Conservation (phyloP, 2,888 invertebrate species). For the Vannuccia rotundouncinata region DNA sequence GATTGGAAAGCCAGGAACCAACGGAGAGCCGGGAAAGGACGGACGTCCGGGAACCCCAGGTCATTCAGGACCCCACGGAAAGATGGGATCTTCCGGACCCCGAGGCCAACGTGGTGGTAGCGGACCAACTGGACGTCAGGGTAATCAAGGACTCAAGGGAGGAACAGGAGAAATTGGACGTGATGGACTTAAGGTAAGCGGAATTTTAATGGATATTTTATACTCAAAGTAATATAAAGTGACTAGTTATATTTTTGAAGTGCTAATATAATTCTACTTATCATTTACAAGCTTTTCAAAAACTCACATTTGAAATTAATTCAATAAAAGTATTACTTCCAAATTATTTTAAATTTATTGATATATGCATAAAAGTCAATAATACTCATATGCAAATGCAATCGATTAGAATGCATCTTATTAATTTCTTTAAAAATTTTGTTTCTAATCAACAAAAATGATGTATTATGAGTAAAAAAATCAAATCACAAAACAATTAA, state of each 20-base stretch:
- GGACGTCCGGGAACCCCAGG: not conserved
- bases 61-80: not conserved
- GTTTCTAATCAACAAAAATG: too few relatives aligned
- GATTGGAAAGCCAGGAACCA: not conserved
- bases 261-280: too few relatives aligned
- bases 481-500: too few relatives aligned
- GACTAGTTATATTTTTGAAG: too few relatives aligned
- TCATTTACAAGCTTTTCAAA: too few relatives aligned
- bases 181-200: not conserved
- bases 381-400: not conserved
- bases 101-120: not conserved
- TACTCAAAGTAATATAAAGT: too few relatives aligned
- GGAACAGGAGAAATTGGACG: not conserved
- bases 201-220: too few relatives aligned
- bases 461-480: too few relatives aligned
- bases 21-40: not conserved
- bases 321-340: too few relatives aligned
- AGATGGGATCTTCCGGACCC: not conserved
- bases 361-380: not conserved
- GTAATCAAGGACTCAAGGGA: not conserved
- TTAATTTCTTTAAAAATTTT: too few relatives aligned
- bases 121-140: not conserved
- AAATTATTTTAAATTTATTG: too few relatives aligned
- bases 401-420: not conserved
- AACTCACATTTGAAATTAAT: too few relatives aligned